A percentile compares a stretch with the other conserved stretches of the same genome.
These are phyloP conservation scores for Tinamus guttatus DNA, from an alignment of 2,113 vertebrate genomes.

Conservation along the genomic window DNA sequence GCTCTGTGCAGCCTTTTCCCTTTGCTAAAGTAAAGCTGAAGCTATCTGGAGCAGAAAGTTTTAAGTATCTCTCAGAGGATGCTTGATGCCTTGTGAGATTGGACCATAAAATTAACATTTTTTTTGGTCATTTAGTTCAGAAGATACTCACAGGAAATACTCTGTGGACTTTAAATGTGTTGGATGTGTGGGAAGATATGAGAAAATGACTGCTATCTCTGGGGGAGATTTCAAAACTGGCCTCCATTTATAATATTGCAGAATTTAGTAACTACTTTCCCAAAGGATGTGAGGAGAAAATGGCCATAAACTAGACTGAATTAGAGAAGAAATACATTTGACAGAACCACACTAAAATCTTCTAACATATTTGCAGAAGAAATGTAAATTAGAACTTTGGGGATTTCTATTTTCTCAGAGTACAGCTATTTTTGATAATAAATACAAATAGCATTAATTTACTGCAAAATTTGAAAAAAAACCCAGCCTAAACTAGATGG, in stretches of 20 bases:
- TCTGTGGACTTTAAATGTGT: constrained; percentile 72
- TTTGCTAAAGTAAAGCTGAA: not conserved
- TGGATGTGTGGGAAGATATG: constrained; percentile 67
- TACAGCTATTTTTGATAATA: not conserved
- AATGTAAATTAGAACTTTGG: constrained; percentile 4
- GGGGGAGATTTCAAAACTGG: constrained; percentile 65
- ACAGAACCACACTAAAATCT: not conserved
- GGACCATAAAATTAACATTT: constrained; percentile 53
- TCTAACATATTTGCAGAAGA: constrained; percentile 37
- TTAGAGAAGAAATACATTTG: constrained; percentile 47
- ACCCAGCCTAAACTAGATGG: not conserved
- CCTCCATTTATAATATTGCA: constrained; percentile 67
- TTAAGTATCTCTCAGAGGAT: constrained; percentile 20
- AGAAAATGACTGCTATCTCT: constrained; percentile 69
- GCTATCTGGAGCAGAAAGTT: constrained; percentile 37
- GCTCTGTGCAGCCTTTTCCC: not conserved
- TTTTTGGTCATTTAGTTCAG: constrained; percentile 57
- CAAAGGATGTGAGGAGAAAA: constrained; percentile 52
- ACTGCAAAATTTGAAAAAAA: not conserved
- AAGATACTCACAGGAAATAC: constrained; percentile 65
- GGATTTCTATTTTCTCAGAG: not conserved
- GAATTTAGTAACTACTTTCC: constrained; percentile 67
- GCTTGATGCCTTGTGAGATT: constrained; percentile 43
- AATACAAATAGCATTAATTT: constrained; percentile 1
- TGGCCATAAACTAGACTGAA: constrained; percentile 56